phyloP scores from a whole-genome alignment of 2,797 vertebrate species.

The Peromyscus aztecus region DNA sequence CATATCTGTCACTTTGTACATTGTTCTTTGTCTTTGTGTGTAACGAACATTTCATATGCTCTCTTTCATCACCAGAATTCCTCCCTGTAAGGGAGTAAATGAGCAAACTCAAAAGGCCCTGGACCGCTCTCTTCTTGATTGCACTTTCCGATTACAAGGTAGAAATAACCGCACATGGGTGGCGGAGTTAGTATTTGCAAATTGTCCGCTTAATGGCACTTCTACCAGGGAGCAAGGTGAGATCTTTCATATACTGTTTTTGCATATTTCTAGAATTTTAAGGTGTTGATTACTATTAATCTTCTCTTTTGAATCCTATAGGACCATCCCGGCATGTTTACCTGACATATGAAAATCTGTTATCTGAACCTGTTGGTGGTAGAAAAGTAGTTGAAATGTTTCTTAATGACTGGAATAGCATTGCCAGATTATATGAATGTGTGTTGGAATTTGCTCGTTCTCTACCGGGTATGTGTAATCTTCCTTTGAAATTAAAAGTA shows the following conservation, averaged over 20 bases:
- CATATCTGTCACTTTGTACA: not conserved
- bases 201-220: conserved; percentile 97
- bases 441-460: conserved; percentile 96
- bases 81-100: conserved; percentile 94
- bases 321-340: conserved; percentile 98
- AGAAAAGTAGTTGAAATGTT: conserved; percentile 99
- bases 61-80: conserved; percentile 90
- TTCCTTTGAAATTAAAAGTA: not conserved
- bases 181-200: conserved; percentile 97
- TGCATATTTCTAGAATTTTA: conserved; percentile 1
- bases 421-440: conserved; percentile 97
- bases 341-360: conserved; percentile 97
- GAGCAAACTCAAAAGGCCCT: conserved; percentile 96
- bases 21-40: conserved; percentile 69
- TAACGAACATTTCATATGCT: conserved; percentile 35
- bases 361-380: conserved; percentile 98
- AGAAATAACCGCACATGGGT: conserved; percentile 99
- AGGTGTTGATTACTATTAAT: conserved; percentile 40
- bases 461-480: conserved; percentile 91
- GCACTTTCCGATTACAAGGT: conserved; percentile 98
- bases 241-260: conserved; percentile 65
- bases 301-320: conserved; percentile 80
- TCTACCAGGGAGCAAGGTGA: conserved; percentile 97
- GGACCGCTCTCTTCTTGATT: conserved; percentile 96
- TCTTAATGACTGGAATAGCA: conserved; percentile 98